phyloP scores from a whole-genome alignment of 1,140 invertebrate genomes.

The Gryon sp. region DNA sequence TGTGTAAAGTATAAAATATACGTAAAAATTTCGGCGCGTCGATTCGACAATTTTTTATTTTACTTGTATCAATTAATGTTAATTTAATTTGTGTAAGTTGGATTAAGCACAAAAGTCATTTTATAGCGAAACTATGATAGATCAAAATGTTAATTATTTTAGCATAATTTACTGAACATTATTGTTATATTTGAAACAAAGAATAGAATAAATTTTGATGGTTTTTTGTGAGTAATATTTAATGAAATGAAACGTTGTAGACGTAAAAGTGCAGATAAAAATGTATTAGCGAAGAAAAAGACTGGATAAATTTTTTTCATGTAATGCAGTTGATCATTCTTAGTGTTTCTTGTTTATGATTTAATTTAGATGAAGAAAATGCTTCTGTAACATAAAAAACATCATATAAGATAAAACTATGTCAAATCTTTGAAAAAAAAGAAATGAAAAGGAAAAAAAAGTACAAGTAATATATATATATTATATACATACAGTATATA shows the following conservation, averaged over 20 bases:
- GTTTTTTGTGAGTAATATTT: not conserved
- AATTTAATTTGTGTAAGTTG: conserved; percentile 3
- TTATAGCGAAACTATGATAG: too few relatives aligned
- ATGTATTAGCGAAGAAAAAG: conserved; percentile 51
- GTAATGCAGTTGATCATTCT: conserved; percentile 29
- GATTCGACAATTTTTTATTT: too few relatives aligned
- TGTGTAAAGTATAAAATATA: conserved; percentile 39
- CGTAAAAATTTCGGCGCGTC: conserved; percentile 28
- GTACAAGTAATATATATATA: conserved; percentile 50
- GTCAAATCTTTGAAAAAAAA: conserved; percentile 38
- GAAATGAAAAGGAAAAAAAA: too few relatives aligned
- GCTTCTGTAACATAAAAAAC: conserved; percentile 56
- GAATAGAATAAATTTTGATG: not conserved
- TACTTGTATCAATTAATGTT: too few relatives aligned
- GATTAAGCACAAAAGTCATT: too few relatives aligned
- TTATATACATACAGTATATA: conserved; percentile 29
- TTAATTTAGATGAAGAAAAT: conserved; percentile 20
- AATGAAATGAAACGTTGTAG: conserved; percentile 15
- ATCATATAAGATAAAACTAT: conserved; percentile 31
- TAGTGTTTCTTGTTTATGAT: conserved; percentile 24
- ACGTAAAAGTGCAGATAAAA: conserved; percentile 28
- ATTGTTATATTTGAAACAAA: too few relatives aligned
- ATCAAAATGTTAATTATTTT: too few relatives aligned
- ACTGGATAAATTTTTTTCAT: conserved; percentile 49
- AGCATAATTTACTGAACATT: too few relatives aligned